Conservation (phyloP, 2,888 invertebrate genomes). For the Formica aserva region DNA sequence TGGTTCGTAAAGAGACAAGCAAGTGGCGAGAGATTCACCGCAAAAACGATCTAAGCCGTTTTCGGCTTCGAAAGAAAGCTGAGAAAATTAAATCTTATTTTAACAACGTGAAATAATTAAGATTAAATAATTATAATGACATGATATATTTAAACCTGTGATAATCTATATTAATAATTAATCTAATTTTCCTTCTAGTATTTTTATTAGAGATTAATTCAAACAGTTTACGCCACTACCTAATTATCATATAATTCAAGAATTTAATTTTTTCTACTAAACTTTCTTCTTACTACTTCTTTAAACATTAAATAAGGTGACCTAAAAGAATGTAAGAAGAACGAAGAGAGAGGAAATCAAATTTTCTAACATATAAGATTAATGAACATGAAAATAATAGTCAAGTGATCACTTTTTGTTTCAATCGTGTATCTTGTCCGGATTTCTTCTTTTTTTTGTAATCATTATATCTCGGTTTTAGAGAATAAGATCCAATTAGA, state of each 20-base stretch:
- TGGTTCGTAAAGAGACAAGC: constrained; percentile 18
- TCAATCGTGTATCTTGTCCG: constrained; percentile 14
- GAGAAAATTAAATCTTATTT: background rate
- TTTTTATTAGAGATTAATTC: background rate
- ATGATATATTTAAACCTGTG: background rate
- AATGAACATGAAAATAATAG: background rate
- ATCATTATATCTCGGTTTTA: constrained; percentile 12
- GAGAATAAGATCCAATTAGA: constrained; percentile 35
- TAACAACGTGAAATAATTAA: constrained; percentile 1
- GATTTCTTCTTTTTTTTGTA: constrained; percentile 3
- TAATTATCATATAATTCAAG: background rate
- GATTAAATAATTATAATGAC: background rate
- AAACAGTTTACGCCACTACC: background rate
- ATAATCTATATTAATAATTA: background rate
- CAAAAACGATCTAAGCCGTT: background rate
- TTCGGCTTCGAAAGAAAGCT: background rate
- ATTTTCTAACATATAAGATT: background rate
- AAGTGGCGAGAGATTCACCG: background rate
- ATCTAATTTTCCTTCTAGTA: background rate
- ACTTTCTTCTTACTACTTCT: background rate
- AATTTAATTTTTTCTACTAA: background rate
- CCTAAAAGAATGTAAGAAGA: background rate
- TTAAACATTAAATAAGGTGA: background rate
- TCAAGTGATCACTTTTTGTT: constrained; percentile 8
- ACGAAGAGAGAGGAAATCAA: background rate